A percentile compares a stretch with the other conserved stretches of the same genome.
Conservation (phyloP, 2,113 vertebrate genomes). For the Semicossyphus pulcher region DNA sequence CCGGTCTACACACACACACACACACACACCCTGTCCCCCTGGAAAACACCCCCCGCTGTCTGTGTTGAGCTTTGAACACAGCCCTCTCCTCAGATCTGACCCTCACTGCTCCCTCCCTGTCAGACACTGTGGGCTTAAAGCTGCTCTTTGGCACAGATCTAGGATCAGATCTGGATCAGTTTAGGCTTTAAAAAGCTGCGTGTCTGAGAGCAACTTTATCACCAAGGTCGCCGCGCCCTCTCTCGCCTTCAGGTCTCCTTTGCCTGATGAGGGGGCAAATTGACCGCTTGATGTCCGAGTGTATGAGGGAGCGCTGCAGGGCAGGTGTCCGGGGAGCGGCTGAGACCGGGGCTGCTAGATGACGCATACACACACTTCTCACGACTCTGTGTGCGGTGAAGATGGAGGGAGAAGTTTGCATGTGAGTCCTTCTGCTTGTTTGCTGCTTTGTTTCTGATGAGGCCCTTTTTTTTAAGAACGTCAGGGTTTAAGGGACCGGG, state of each 20-base stretch:
- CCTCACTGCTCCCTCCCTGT: slow-evolving; percentile 55
- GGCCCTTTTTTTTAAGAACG: neutral
- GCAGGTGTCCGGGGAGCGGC: slow-evolving; percentile 56
- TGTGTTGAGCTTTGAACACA: slow-evolving; percentile 77
- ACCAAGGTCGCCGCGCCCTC: slow-evolving; percentile 40
- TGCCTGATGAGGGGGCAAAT: slow-evolving; percentile 43
- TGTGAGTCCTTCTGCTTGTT: slow-evolving; percentile 6
- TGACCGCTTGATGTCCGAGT: slow-evolving; percentile 51
- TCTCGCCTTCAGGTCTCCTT: slow-evolving; percentile 47
- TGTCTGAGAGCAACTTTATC: slow-evolving; percentile 52
- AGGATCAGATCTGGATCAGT: slow-evolving; percentile 54
- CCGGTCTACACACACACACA: slow-evolving; percentile 20
- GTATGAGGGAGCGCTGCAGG: slow-evolving; percentile 37
- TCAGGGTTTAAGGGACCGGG: slow-evolving; percentile 49
- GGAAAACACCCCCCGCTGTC: slow-evolving; percentile 57
- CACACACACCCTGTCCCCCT: slow-evolving; percentile 42
- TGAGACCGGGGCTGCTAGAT: slow-evolving; percentile 81
- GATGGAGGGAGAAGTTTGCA: slow-evolving; percentile 29
- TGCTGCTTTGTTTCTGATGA: neutral
- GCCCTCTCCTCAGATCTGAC: slow-evolving; percentile 66
- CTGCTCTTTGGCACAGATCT: slow-evolving; percentile 57
- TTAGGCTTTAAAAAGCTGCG: slow-evolving; percentile 41
- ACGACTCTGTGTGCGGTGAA: slow-evolving; percentile 40
- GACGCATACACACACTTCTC: slow-evolving; percentile 65
- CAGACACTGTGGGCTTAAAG: slow-evolving; percentile 55